These are phyloP conservation scores for Stenodema calcarata DNA, from an alignment of 2,888 invertebrate species.

Conservation along the genomic window DNA sequence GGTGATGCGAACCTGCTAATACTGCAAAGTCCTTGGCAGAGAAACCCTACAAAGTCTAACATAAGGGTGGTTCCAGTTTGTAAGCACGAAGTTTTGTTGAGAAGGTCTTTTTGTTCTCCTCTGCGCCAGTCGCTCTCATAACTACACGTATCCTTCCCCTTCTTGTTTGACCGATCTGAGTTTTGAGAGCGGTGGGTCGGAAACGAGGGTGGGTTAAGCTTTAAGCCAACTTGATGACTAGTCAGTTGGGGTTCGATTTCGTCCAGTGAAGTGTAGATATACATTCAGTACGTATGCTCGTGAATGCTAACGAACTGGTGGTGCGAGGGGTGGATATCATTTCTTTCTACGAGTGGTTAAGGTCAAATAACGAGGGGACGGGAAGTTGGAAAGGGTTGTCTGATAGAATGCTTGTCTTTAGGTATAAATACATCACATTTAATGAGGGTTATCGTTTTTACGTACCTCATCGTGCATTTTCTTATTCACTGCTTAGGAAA, in stretches of 20 bases:
- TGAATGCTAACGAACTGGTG: neutral
- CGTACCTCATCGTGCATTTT: no score
- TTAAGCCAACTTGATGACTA: neutral
- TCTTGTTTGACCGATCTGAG: neutral
- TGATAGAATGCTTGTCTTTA: neutral
- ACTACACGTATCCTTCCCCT: neutral
- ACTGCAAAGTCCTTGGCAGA: neutral
- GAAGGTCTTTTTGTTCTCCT: neutral
- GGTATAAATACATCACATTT: no score
- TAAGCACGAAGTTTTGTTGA: neutral
- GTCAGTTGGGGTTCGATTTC: neutral
- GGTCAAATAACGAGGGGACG: neutral
- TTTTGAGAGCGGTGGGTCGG: neutral
- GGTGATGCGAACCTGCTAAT: neutral
- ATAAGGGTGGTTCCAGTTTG: neutral
- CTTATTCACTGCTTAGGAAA: no score
- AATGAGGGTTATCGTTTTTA: no score
- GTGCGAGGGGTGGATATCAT: neutral
- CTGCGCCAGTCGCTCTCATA: neutral
- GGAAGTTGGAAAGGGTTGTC: neutral
- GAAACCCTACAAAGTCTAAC: neutral
- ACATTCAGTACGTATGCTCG: neutral
- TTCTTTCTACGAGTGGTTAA: neutral
- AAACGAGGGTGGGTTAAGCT: neutral
- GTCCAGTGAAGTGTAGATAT: neutral